Evolutionary conservation across 1,140 invertebrate genomes (phyloP), one percentile per base, ranked within the genome.

Genomic region (Ceratosolen fusciceps): DNA sequence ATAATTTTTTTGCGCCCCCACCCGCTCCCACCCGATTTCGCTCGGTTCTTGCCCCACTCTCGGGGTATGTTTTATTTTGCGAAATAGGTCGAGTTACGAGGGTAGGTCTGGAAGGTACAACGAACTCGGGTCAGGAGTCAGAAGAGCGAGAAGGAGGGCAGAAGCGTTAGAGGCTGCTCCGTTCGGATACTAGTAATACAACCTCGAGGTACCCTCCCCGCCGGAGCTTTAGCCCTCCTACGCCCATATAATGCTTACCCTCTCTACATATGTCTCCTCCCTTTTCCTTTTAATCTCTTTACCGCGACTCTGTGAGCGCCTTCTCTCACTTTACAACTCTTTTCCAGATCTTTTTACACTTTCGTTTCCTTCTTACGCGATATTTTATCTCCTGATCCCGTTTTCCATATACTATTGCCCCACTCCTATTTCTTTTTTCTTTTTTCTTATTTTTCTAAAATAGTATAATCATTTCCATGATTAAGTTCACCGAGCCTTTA

Each of bases 51-150:
- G 26, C 54, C 56, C 26, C 54, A 43, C 34, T 43, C 47, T 21
- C 58, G 24, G 3, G 0, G 10, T 19, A 70, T 82, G 82, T 84
- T 84, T 84, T 83, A 80, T 81, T 83, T 77, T 76, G 79, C 82
- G 81, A 83, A 83, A 85, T 83, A 77, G 78, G 84, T 82, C 85
- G 78, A 84, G 77, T 82, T 80, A 82, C 81, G 82, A n/a, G 14
- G 75, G 14, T 77, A 62, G 77, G 71, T 78, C 70, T 24, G 58
- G 81, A 82, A 84, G 83, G 86, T 85, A 86, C 87, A 86, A 86
- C 83, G 87, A 87, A 88, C 86, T 83, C 86, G 83, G 83, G 84
- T 85, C 83, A 83, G 80, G 78, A 83, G 81, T 8, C 9, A 52
- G 49, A 52, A 52, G 49, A 52, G 49, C 10, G 49, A 52, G 49